A percentile compares a stretch with the other conserved stretches of the same genome.
phyloP scores from a whole-genome alignment of 1,140 invertebrate species.

The Brachionus manjavacas region DNA sequence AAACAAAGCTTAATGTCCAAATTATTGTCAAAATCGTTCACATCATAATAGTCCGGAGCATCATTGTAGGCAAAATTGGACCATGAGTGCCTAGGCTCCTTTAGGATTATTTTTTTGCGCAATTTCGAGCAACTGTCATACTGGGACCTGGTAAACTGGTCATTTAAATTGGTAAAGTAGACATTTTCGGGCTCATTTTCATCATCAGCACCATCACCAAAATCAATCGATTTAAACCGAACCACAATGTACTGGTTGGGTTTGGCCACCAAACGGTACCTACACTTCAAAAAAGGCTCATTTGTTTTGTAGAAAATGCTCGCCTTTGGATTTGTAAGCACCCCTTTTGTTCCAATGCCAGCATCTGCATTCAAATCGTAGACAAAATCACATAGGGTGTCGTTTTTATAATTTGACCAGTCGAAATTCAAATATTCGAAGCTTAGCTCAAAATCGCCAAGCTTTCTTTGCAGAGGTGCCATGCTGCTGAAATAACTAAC shows the following conservation, averaged over 20 bases:
- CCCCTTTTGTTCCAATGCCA: not conserved
- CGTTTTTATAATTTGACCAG: conserved; percentile 15
- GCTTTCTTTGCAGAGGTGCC: not conserved
- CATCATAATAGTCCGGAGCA: not conserved
- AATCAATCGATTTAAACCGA: not conserved
- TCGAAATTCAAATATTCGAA: conserved; percentile 29
- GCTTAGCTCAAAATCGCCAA: conserved; percentile 11
- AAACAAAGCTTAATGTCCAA: conserved; percentile 8
- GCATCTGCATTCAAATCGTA: not conserved
- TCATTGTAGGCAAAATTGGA: not conserved
- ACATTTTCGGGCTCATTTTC: conserved; percentile 9
- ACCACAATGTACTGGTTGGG: conserved; percentile 13
- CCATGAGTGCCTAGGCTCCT: not conserved
- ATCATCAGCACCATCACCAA: not conserved
- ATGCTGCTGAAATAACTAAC: not conserved
- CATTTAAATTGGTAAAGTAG: conserved; percentile 17
- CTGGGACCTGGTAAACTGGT: not conserved
- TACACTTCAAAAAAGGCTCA: conserved; percentile 3
- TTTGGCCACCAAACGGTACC: not conserved
- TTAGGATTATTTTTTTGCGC: conserved; percentile 21
- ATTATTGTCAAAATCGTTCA: not conserved
- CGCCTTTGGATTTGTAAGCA: conserved; percentile 20
- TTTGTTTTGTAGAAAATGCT: conserved; percentile 35
- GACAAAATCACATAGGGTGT: conserved; percentile 28
- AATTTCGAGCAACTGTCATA: not conserved